These are phyloP conservation scores for Meles meles DNA, from an alignment of 2,113 vertebrate genomes.

Conservation along the genomic window DNA sequence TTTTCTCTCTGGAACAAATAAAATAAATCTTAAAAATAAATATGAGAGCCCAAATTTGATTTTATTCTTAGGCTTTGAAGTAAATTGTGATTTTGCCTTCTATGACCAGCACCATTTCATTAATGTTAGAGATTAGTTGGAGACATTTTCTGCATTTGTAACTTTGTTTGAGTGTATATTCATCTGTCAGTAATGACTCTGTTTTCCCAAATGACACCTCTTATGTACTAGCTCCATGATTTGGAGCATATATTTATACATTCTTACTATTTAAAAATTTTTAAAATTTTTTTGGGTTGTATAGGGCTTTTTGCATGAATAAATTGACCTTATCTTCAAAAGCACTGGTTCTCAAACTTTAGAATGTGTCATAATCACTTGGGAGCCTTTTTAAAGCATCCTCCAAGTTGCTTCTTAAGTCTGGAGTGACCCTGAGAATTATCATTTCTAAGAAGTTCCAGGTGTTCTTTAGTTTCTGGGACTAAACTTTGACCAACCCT, in stretches of 20 bases:
- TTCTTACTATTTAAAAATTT: background rate
- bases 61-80: background rate
- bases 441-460: background rate
- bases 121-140: background rate
- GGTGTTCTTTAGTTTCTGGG: background rate
- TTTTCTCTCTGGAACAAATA: too few species aligned
- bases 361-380: background rate
- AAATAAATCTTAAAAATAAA: background rate
- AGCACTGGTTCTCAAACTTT: background rate
- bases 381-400: background rate
- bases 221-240: background rate
- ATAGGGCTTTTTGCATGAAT: background rate
- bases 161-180: background rate
- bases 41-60: background rate
- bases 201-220: background rate
- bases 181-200: background rate
- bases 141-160: background rate
- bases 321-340: background rate
- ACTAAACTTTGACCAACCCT: background rate
- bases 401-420: background rate
- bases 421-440: background rate
- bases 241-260: background rate
- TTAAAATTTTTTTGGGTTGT: background rate
- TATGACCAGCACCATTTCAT: background rate
- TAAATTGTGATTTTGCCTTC: background rate